Evolutionary conservation across 2,113 vertebrate species (phyloP), one percentile per base, ranked within the genome.

Genomic region (Machaerirhynchus nigripectus): DNA sequence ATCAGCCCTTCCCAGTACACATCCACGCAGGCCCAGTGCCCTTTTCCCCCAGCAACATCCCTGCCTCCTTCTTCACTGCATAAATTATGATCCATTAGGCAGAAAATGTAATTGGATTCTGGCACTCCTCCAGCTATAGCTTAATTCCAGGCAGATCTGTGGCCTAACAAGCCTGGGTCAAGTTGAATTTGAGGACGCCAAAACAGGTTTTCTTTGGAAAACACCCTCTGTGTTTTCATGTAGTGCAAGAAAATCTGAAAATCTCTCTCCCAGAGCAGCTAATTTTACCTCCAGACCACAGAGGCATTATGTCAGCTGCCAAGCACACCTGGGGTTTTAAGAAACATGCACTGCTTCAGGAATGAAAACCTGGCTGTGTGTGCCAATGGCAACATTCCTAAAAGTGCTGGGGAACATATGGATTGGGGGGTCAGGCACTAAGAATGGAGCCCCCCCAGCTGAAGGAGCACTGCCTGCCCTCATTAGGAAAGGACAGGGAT

Each of bases 81-180:
- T 52, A 90, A 95, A 94, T 93, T 63, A 94, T 53, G 85, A 97
- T 33, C 89, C 91, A 78, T 91, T 92, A 93, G 73, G 70, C 83
- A 93, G 55, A 64, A 70, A 76, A 80, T 37, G 56, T 93, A 94
- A 96, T 65, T 90, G 88, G 80, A 69, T 84, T 47, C 82, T 90
- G 89, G 93, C 92, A 87, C 74, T 90, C 50, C 69, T 93, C 84
- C 87, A 95, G 91, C 65, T 82, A 65, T 56, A 89, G 69, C 71
- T 80, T 84, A 42, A 73, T 53, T 83, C 10, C 27, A 73, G 4
- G 87, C 84, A 88, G 76, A 39, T 76, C 89, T 69, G 68, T 35
- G 65, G 78, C 81, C 83, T 93, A 79, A 60, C 28, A 63, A 87
- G 89, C 70, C 70, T 12, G 40, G 89, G 93, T 95, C 95, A 96